Base-by-base conservation (phyloP, 1,140 invertebrate species). In the Brevipalpus yothersi region DNA sequence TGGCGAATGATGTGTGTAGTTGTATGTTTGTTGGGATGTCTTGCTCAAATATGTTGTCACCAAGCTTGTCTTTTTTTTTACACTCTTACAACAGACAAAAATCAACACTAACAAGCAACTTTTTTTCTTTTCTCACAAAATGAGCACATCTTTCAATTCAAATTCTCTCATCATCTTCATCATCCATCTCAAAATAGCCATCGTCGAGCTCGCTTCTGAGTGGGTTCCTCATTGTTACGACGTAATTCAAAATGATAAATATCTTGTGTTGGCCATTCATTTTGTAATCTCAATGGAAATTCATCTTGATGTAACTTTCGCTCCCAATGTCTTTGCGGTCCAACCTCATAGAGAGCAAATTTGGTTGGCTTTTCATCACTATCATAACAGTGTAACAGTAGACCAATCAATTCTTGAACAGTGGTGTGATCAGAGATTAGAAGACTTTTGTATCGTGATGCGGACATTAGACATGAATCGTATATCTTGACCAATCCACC, bases 391-490 rank as follows among this genome's bases (percentile, higher is more conserved):
- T 82, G 82, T 17, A 91, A 75, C 47, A 92, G 70, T 64, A 92
- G 79, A 63, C 83, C 80, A 59, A 91, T 79, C 58, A 91, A 72
- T 72, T 92, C 86, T 68, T 88, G 84, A 4, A 84, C 83, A n/a
- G 84, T 86, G 21, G 87, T 92, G 66, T 80, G 75, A 63, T 90
- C 85, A 59, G 86, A 88, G 62, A 91, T 83, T 58, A 91, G 75
- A 60, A 92, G 73, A 66, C 84, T 87, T 72, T 92, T 91, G 76
- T 91, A 92, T 72, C 89, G 83, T 0, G 86, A 90, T 67, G 82
- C 86, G 53, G 82, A 81, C 79, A 87, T 88, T 56, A 90, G 73
- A 43, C 84, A 84, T 45, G 84, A 85, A 67, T 90, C 88, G 73
- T 89, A 86, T 17, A 92, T 83, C 72, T 86, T 86, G 58, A 91